These are phyloP conservation scores for Limanda limanda DNA, from an alignment of 2,113 vertebrate genomes.

Conservation along the genomic window DNA sequence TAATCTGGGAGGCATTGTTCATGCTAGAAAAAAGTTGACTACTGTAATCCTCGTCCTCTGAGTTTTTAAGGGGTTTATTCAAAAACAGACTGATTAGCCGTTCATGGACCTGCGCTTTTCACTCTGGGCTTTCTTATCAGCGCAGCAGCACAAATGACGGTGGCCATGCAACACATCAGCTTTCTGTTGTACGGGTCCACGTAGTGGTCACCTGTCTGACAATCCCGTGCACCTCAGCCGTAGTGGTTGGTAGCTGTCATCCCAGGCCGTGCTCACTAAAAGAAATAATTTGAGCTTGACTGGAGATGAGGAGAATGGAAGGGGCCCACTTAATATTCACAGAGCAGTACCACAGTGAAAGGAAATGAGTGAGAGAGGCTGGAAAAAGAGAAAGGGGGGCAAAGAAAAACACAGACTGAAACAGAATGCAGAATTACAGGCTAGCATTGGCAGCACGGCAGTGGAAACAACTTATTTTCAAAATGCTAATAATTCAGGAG, in stretches of 20 bases:
- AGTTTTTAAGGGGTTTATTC: conserved; percentile 55
- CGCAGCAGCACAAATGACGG: conserved; percentile 29
- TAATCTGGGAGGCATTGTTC: conserved; percentile 66
- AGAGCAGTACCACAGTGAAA: conserved; percentile 78
- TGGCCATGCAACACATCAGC: not conserved
- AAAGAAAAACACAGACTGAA: conserved; percentile 76
- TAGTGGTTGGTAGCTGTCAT: conserved; percentile 31
- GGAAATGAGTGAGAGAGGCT: conserved; percentile 77
- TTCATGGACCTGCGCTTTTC: conserved; percentile 26
- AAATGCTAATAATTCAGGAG: conserved; percentile 64
- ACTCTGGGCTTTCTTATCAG: conserved; percentile 41
- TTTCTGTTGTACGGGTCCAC: conserved; percentile 8
- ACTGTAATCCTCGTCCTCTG: conserved; percentile 52
- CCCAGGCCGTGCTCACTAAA: conserved; percentile 35
- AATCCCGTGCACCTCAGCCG: not conserved
- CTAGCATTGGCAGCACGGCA: conserved; percentile 64
- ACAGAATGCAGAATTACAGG: conserved; percentile 82
- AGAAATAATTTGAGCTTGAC: conserved; percentile 71
- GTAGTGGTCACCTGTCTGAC: conserved; percentile 53
- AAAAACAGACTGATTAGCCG: conserved; percentile 31
- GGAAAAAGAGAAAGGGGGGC: conserved; percentile 5
- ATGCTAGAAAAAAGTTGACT: conserved; percentile 56
- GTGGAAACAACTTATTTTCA: conserved; percentile 67
- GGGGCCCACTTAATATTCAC: conserved; percentile 86
- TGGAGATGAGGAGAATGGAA: conserved; percentile 72